Evolutionary conservation across 2,888 invertebrate genomes (phyloP).

Genomic region (Nephrotoma flavescens): DNA sequence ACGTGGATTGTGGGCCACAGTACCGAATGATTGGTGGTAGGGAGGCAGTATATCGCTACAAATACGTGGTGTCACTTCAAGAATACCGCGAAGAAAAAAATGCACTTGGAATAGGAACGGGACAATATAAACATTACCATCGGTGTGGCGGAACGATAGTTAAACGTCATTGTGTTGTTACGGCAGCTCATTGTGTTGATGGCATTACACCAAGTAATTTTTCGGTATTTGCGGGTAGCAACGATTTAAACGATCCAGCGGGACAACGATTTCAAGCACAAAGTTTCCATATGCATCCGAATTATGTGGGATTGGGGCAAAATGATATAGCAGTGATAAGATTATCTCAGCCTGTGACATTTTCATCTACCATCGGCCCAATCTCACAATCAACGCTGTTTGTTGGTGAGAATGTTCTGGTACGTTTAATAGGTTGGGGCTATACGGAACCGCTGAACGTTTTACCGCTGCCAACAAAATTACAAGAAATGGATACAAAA

Average conservation of each 20-base stretch:
- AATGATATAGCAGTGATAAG: background rate
- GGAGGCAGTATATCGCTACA: too few species aligned
- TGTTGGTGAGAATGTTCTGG: background rate
- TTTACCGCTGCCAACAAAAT: background rate
- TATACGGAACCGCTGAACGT: background rate
- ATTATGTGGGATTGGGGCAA: background rate
- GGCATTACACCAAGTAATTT: background rate
- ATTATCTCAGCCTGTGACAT: background rate
- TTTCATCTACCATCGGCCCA: background rate
- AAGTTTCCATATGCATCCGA: background rate
- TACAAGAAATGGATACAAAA: background rate
- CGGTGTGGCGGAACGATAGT: too few species aligned
- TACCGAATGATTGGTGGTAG: too few species aligned
- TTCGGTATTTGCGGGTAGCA: background rate
- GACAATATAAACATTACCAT: too few species aligned
- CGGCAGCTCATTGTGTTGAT: slow-evolving; percentile 8
- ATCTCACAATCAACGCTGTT: background rate
- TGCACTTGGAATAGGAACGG: too few species aligned
- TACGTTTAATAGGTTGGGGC: background rate
- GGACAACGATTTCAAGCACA: background rate
- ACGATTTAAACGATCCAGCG: background rate
- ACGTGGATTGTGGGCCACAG: too few species aligned
- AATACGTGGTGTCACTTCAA: too few species aligned
- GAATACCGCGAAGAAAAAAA: too few species aligned
- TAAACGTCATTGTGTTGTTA: background rate